Percentiles rank a stretch among this genome's conserved stretches.
Conservation (phyloP, 2,797 vertebrate genomes). For the Aeoliscus strigatus region DNA sequence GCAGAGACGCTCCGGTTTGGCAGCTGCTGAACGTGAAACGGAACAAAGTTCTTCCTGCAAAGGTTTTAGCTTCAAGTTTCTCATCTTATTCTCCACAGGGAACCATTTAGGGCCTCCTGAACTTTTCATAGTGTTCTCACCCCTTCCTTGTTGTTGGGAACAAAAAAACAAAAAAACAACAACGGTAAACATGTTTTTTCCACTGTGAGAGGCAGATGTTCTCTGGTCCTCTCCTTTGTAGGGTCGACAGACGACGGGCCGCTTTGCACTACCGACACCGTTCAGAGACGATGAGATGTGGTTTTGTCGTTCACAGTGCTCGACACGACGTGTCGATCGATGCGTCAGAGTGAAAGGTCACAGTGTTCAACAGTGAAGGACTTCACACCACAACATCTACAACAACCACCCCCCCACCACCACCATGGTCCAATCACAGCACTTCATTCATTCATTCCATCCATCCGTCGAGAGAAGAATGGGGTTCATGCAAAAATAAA, state of each 20-base stretch:
- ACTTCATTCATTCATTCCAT: conserved; percentile 26
- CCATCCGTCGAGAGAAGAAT: conserved; percentile 12
- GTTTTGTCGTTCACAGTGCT: conserved; percentile 57
- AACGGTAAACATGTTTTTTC: conserved; percentile 3
- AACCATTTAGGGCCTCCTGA: not conserved
- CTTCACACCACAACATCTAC: conserved; percentile 18
- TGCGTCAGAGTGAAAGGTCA: conserved; percentile 48
- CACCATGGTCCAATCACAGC: not conserved
- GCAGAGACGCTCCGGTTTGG: too few relatives aligned
- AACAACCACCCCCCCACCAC: not conserved
- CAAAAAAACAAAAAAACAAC: too few relatives aligned
- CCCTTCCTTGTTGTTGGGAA: too few relatives aligned
- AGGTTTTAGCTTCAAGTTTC: conserved; percentile 30
- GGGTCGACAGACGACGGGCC: conserved; percentile 1
- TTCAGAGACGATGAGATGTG: not conserved
- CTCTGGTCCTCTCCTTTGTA: too few relatives aligned
- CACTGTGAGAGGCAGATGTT: conserved; percentile 24
- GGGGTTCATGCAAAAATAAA: conserved; percentile 31
- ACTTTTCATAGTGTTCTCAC: too few relatives aligned
- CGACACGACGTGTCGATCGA: conserved; percentile 20
- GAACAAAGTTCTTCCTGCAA: conserved; percentile 14
- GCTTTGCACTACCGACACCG: conserved; percentile 18
- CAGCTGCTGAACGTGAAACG: too few relatives aligned
- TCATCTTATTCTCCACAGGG: conserved; percentile 20
- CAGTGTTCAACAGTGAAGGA: conserved; percentile 57